These are phyloP conservation scores for Tadarida brasiliensis DNA, from an alignment of 2,797 vertebrate genomes.

Conservation along the genomic window DNA sequence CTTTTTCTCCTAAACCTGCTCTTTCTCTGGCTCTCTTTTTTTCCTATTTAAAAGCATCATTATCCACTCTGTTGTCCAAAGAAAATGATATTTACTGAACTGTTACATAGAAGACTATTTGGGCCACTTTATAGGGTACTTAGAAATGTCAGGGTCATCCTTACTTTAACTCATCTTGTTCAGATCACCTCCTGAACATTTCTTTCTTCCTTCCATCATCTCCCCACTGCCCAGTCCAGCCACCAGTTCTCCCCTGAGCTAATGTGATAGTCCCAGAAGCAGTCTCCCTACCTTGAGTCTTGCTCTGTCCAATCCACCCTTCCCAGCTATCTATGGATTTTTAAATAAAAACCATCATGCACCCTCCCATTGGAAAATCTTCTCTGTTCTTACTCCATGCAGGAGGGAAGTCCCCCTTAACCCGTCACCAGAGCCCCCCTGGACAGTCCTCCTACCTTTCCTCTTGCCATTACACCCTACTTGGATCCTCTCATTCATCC, in stretches of 20 bases:
- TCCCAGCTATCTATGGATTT: not conserved
- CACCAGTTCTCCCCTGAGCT: not conserved
- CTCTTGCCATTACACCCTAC: not conserved
- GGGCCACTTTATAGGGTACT: not conserved
- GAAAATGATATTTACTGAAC: conserved; percentile 2
- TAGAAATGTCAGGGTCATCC: not conserved
- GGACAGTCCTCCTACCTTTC: not conserved
- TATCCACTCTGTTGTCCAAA: not conserved
- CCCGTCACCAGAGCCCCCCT: fast-evolving
- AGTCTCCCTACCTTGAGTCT: not conserved
- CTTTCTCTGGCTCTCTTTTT: not conserved
- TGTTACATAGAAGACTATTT: not conserved
- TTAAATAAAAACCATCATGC: not conserved
- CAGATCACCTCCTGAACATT: not conserved
- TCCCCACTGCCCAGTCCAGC: no score
- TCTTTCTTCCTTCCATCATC: not conserved
- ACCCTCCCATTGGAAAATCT: not conserved
- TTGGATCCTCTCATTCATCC: not conserved
- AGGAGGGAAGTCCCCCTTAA: not conserved
- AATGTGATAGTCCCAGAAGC: not conserved
- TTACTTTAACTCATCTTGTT: not conserved
- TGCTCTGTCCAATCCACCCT: not conserved
- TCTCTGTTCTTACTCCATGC: not conserved
- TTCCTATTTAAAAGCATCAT: not conserved
- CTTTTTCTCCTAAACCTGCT: not conserved